Base-by-base conservation (phyloP, 2,888 invertebrate genomes). In the Himalopsyche tibetana region DNA sequence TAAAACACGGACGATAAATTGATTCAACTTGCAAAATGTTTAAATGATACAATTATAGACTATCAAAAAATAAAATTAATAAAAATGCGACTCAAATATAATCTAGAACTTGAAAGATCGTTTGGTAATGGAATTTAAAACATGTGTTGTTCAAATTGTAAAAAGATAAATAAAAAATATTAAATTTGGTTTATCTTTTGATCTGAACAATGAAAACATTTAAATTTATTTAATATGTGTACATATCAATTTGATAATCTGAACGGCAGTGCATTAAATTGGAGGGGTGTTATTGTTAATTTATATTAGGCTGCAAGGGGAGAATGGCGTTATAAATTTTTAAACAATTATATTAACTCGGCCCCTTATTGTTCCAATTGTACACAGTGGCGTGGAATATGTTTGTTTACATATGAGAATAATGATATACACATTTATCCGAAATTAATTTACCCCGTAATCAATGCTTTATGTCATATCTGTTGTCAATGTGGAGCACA, bases 281-380 rank as follows among this genome's bases (percentile, higher is more conserved):
- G 63, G 63, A 63, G 63, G 63, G 63, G 63, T 63, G 63, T 63
- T 63, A 63, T 63, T 63, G 63, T 63, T 63, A 63, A 63, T 63
- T 63, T 63, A 63, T 63, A 63, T 63, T 63, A 63, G 2, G 63
- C 5, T 19, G 19, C 63, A 28, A 63, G 63, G n/a, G 63, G 63
- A 63, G 63, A 63, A 8, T 63, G 63, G 63, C 63, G 63, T 63
- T 63, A 63, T 63, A 63, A 63, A 63, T 63, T 63, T 63, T 63
- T 63, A 63, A 63, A 63, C 63, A 63, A 63, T 63, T 63, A 63
- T 63, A 63, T 63, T 63, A 63, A 19, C 63, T 63, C 63, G 4
- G 8, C 63, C 63, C 63, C 63, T 63, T 63, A 63, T 63, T 63
- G 63, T 63, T 63, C 63, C 63, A 63, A 63, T 63, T 63, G 19